A percentile compares a stretch with the other conserved stretches of the same genome.
Evolutionary conservation across 2,113 vertebrate species (phyloP).

Genomic region (Probosciger aterrimus): DNA sequence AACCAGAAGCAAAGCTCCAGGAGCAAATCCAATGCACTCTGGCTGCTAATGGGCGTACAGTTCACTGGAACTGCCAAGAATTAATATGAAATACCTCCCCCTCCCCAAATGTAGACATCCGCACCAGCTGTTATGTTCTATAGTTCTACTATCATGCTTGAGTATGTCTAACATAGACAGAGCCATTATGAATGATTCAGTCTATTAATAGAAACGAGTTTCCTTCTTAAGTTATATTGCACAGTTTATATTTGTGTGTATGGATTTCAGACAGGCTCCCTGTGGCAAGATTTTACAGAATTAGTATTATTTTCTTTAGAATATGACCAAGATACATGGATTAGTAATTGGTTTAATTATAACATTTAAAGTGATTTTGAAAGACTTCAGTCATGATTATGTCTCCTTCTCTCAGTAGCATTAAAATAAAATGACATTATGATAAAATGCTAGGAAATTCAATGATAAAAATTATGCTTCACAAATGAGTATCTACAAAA

Average conservation of each 20-base stretch:
- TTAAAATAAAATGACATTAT: conserved; percentile 38
- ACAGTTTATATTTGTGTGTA: background rate
- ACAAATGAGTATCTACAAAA: conserved; percentile 4
- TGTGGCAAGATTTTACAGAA: background rate
- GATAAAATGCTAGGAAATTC: background rate
- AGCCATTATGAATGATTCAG: background rate
- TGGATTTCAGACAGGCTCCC: background rate
- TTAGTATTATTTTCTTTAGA: background rate
- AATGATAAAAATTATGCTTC: background rate
- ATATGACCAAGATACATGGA: background rate
- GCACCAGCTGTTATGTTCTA: background rate
- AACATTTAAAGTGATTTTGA: conserved; percentile 32
- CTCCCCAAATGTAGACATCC: background rate
- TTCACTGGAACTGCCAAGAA: conserved; percentile 15
- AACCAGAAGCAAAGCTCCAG: conserved; percentile 41
- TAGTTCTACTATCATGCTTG: background rate
- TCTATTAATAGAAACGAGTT: background rate
- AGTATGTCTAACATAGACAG: background rate
- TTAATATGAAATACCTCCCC: conserved; percentile 9
- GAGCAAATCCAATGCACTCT: conserved; percentile 2
- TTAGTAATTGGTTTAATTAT: conserved; percentile 30
- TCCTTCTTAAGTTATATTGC: background rate
- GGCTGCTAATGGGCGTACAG: conserved; percentile 5
- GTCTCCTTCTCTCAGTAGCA: background rate
- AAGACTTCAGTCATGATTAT: conserved; percentile 16